Evolutionary conservation across 2,797 vertebrate species (phyloP), one percentile per base, ranked within the genome.

Genomic region (Thripadectes ignobilis): DNA sequence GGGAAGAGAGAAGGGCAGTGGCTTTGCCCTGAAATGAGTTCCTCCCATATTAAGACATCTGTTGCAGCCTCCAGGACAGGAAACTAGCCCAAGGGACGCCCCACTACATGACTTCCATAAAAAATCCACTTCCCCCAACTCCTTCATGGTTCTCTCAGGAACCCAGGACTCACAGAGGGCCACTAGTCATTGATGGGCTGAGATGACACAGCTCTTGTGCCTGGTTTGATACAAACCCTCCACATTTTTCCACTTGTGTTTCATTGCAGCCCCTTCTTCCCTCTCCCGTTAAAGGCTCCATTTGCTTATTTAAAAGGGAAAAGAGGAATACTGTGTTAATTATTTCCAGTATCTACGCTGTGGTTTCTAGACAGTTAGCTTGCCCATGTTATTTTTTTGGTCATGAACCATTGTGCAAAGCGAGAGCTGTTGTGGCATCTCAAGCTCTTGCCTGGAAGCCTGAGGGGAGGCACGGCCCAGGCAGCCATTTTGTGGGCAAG

Each of bases 151-250:
- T 82, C 58, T 30, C 23, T 34, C 57, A 13, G 45, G 20, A 62
- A 22, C 7, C 22, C 57, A 46, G 55, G 7, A 34, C 51, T 27
- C 30, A 17, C 7, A 4, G 11, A 36, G 34, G 6, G 14, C 30
- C 27, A 57, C 16, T 6, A n/a, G n/a, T 36, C n/a, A n/a, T n/a
- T n/a, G 52, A 26, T 2, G 6, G 32, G 20, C 52, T 0, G 1
- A 59, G 58, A n/a, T 5, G 14, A 32, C 54, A 15, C 45, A 43
- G 39, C 30, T 68, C 72, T 59, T 1, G 0, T 3, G 7, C 27
- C 8, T 1, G 1, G 4, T 58, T 48, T 68, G 81, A 49, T 18
- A 19, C 19, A 11, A 34, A 38, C 14, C 7, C 34, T 43, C 24
- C 27, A 4, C 4, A 0, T 46, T 62, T 41, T 73, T 15, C 69